A percentile compares a stretch with the other conserved stretches of the same genome.
These are phyloP conservation scores for Sesia apiformis DNA, from an alignment of 2,888 invertebrate species.

Conservation along the genomic window DNA sequence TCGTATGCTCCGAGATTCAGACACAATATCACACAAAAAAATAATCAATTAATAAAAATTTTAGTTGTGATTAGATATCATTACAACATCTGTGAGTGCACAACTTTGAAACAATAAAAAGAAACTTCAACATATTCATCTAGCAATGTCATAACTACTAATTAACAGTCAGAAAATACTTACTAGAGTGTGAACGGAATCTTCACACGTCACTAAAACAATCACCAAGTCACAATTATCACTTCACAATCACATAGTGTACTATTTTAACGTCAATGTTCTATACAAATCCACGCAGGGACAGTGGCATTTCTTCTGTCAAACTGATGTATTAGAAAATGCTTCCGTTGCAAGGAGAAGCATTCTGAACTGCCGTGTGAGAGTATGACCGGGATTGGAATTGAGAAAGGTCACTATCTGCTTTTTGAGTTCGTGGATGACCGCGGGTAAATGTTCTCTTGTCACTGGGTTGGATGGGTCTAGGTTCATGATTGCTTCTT, in stretches of 20 bases:
- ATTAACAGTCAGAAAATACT: too few species aligned
- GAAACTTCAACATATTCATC: too few species aligned
- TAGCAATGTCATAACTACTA: too few species aligned
- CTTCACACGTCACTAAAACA: too few species aligned
- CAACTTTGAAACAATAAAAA: too few species aligned
- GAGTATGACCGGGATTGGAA: slow-evolving; percentile 78
- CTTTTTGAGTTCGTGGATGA: slow-evolving; percentile 83
- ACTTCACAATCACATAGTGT: neutral
- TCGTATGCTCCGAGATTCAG: too few species aligned
- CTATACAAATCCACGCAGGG: slow-evolving; percentile 3
- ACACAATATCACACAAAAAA: too few species aligned
- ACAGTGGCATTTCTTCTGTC: slow-evolving; percentile 24
- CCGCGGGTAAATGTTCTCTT: slow-evolving; percentile 86
- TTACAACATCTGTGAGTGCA: too few species aligned
- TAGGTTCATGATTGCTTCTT: slow-evolving; percentile 89
- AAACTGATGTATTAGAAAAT: slow-evolving; percentile 52
- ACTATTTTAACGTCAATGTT: neutral
- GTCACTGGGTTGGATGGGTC: slow-evolving; percentile 85
- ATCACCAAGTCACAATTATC: neutral
- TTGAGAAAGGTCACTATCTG: slow-evolving; percentile 82
- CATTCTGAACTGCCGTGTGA: slow-evolving; percentile 79
- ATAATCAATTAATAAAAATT: too few species aligned
- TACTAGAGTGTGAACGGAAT: too few species aligned
- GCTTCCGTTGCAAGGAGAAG: slow-evolving; percentile 81
- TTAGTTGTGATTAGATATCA: too few species aligned